Conservation (phyloP, 2,888 invertebrate species). For the Temnothorax ravouxi region DNA sequence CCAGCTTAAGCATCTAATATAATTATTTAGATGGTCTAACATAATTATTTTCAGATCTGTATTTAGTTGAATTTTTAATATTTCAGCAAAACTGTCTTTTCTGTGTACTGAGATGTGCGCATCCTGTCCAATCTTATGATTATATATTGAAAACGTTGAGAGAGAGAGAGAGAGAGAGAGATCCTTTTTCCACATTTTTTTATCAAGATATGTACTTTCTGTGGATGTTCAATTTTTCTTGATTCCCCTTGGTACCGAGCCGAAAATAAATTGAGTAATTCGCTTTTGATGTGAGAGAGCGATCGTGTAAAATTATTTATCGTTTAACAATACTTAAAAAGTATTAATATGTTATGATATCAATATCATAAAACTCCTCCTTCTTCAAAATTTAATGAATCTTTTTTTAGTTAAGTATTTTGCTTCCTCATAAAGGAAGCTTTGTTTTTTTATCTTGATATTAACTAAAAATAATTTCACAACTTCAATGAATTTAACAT, state of each 20-base stretch:
- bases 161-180: too few species aligned
- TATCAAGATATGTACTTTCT: background rate
- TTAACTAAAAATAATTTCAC: background rate
- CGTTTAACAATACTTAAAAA: background rate
- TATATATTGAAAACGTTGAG: background rate
- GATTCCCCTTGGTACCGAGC: background rate
- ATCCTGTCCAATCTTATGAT: background rate
- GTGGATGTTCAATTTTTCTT: background rate
- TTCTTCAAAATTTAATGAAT: background rate
- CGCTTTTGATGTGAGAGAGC: background rate
- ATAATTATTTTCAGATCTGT: too few species aligned
- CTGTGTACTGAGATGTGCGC: too few species aligned
- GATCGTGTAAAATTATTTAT: background rate
- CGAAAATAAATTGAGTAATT: background rate
- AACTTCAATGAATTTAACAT: background rate
- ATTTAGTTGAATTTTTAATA: too few species aligned
- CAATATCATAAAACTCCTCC: background rate
- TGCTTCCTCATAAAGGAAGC: too few species aligned
- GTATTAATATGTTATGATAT: background rate
- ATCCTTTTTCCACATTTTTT: background rate
- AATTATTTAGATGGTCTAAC: too few species aligned
- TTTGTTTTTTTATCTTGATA: background rate
- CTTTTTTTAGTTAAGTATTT: background rate
- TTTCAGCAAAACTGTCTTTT: too few species aligned
- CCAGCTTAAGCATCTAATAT: too few species aligned